Evolutionary conservation across 2,888 invertebrate species (phyloP).

Genomic region (Liodrosophila aerea): DNA sequence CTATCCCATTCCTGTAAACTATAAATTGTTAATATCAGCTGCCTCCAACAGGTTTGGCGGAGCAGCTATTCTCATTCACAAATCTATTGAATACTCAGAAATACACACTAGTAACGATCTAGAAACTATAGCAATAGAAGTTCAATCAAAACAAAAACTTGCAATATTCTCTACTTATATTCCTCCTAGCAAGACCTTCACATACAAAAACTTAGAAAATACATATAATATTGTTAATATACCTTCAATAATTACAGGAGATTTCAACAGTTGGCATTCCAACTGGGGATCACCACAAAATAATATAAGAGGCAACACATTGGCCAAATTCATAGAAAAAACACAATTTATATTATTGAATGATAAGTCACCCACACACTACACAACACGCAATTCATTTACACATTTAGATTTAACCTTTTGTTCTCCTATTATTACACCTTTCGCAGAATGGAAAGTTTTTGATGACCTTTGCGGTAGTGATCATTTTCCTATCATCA

Average conservation of each 20-base stretch:
- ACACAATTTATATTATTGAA: slow-evolving; percentile 3
- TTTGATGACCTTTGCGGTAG: slow-evolving; percentile 21
- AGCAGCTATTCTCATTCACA: slow-evolving; percentile 2
- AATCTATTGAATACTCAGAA: slow-evolving; percentile 1
- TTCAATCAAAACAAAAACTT: background rate
- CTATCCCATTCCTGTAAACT: slow-evolving; percentile 5
- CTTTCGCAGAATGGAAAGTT: slow-evolving; percentile 11
- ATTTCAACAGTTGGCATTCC: slow-evolving; percentile 13
- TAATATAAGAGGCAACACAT: slow-evolving; percentile 7
- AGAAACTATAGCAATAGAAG: slow-evolving; percentile 7
- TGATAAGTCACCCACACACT: slow-evolving; percentile 13
- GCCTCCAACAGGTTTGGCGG: slow-evolving; percentile 11
- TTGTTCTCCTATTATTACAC: slow-evolving; percentile 3
- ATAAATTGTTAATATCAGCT: background rate
- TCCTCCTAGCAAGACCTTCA: background rate
- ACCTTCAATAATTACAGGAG: background rate
- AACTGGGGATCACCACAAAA: slow-evolving; percentile 3
- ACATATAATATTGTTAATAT: background rate
- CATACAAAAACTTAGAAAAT: background rate
- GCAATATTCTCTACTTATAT: slow-evolving; percentile 6
- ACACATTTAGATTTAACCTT: slow-evolving; percentile 5
- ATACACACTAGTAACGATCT: too few species aligned
- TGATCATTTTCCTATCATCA: slow-evolving; percentile 22
- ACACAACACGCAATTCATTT: slow-evolving; percentile 8
- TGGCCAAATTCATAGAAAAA: slow-evolving; percentile 10